Evolutionary conservation across 2,797 vertebrate species (phyloP).

Genomic region (Girardinus metallicus): DNA sequence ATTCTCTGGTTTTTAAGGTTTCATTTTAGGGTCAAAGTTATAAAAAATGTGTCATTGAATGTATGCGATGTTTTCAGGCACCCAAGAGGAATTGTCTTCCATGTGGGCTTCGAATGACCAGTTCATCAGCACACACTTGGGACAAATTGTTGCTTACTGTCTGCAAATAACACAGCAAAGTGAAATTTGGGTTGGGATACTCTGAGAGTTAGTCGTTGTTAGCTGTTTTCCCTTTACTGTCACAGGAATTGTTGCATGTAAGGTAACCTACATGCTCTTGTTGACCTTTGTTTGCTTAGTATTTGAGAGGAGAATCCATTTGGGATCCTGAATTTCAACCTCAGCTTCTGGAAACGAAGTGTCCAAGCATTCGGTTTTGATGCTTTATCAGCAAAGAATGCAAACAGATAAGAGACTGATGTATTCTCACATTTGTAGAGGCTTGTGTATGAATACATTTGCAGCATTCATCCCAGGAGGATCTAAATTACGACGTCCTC

Average conservation of each 20-base stretch:
- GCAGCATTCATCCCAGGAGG: slow-evolving; percentile 13
- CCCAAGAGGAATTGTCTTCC: not conserved
- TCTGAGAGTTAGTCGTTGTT: not conserved
- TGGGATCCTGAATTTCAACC: not conserved
- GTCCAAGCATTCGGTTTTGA: not conserved
- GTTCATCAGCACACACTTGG: not conserved
- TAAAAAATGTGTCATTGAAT: not conserved
- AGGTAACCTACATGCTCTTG: not conserved
- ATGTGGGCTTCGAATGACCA: not conserved
- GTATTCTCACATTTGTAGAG: slow-evolving; percentile 3
- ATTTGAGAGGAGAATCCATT: not conserved
- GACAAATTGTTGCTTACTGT: not conserved
- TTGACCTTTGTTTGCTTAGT: not conserved
- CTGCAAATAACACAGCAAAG: not conserved
- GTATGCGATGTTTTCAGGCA: not conserved
- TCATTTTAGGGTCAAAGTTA: slow-evolving; percentile 2
- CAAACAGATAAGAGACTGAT: not conserved
- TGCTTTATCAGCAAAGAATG: not conserved
- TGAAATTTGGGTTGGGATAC: not conserved
- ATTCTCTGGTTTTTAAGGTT: not conserved
- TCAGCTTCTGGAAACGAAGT: not conserved
- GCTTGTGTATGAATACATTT: slow-evolving; percentile 10
- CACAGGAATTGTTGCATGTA: not conserved
- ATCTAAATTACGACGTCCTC: slow-evolving; percentile 38
- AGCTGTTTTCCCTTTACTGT: not conserved